Evolutionary conservation across 2,888 invertebrate species (phyloP).

Genomic region (Pristionchus exspectatus): DNA sequence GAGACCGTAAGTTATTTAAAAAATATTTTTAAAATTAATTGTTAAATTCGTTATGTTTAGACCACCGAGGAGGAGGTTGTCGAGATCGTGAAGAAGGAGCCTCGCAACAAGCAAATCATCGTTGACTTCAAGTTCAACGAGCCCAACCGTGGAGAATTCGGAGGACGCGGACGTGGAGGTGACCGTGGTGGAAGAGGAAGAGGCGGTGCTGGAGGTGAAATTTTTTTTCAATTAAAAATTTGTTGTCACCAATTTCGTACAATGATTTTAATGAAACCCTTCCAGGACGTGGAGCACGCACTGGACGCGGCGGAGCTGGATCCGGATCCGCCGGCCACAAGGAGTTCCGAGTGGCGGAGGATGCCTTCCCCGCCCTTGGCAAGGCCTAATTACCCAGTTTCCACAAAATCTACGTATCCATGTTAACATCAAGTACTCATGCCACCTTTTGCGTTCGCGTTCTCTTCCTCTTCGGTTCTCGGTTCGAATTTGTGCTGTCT

Average conservation of each 20-base stretch:
- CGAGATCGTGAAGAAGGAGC: constrained; percentile 69
- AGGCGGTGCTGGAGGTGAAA: neutral
- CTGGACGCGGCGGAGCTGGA: constrained; percentile 63
- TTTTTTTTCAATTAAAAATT: neutral
- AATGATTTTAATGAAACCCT: neutral
- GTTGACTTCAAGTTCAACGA: constrained; percentile 70
- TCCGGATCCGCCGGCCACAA: constrained; percentile 52
- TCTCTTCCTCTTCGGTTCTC: constrained; percentile 54
- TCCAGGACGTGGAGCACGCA: constrained; percentile 59
- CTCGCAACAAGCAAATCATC: constrained; percentile 66
- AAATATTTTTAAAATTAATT: neutral
- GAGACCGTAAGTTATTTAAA: constrained; percentile 2
- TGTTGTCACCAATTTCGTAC: neutral
- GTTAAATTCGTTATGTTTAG: neutral
- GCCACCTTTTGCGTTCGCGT: constrained; percentile 48
- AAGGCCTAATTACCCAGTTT: constrained; percentile 53
- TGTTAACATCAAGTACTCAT: constrained; percentile 19
- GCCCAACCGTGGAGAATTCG: constrained; percentile 59
- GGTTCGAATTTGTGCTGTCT: constrained; percentile 28
- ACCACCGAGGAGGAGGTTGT: constrained; percentile 61
- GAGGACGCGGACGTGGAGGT: constrained; percentile 66
- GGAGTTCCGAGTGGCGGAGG: constrained; percentile 67
- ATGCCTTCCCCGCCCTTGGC: constrained; percentile 75
- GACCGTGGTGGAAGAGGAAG: constrained; percentile 59
- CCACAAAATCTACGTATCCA: constrained; percentile 38